Conservation (phyloP, 2,888 invertebrate species). For the Tineola bisselliella region DNA sequence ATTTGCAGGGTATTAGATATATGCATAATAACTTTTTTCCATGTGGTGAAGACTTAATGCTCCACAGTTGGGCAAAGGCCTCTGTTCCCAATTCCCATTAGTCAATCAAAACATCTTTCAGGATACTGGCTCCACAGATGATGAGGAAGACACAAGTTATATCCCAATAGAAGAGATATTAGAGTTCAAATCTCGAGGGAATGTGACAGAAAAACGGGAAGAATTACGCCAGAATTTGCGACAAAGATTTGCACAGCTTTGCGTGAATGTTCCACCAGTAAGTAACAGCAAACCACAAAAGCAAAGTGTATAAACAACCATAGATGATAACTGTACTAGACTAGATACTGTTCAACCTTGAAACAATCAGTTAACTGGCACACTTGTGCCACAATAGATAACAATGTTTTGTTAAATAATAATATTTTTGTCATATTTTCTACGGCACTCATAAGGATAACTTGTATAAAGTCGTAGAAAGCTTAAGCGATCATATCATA, state of each 20-base stretch:
- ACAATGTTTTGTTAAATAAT: too few species aligned
- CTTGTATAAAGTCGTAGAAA: too few species aligned
- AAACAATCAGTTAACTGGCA: not conserved
- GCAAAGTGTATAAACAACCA: slow-evolving; percentile 30
- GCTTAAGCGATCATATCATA: too few species aligned
- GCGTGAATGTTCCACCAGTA: slow-evolving; percentile 62
- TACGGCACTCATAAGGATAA: too few species aligned
- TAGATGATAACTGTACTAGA: slow-evolving; percentile 18
- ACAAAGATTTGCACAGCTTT: slow-evolving; percentile 84
- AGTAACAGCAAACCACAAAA: slow-evolving; percentile 20
- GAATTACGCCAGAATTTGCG: slow-evolving; percentile 83
- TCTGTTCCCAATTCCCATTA: slow-evolving; percentile 25
- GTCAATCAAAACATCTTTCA: slow-evolving; percentile 31
- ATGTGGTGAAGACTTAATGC: too few species aligned
- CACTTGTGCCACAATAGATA: not conserved
- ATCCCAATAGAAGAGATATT: slow-evolving; percentile 90
- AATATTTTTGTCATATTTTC: too few species aligned
- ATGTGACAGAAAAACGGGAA: slow-evolving; percentile 81
- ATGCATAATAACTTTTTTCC: too few species aligned
- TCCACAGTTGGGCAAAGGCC: too few species aligned
- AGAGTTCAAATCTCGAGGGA: slow-evolving; percentile 84
- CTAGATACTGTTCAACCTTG: not conserved
- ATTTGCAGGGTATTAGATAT: too few species aligned
- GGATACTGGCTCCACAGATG: slow-evolving; percentile 83
- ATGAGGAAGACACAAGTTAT: slow-evolving; percentile 77